Base-by-base conservation (phyloP, 53 echinoderm and acorn worm species). In the Zoroaster sp. region DNA sequence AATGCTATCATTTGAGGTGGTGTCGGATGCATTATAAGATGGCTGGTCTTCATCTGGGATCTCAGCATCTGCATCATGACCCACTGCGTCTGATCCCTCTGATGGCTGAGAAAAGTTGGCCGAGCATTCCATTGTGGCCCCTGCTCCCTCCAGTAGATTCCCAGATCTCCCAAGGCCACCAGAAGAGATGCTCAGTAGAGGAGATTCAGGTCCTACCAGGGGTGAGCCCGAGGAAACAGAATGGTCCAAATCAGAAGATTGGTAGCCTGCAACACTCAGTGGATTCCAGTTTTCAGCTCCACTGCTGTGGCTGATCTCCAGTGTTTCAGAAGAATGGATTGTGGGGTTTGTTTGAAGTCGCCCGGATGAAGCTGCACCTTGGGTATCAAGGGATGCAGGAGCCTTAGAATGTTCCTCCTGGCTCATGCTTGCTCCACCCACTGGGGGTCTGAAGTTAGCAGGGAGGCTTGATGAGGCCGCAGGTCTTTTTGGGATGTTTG, bases 391-490 rank as follows among this genome's bases (percentile, higher is more conserved):
- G 20, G 20, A 55, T 28, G 49, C 14, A 20, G 38, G 6, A 38
- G 35, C 52, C 33, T 78, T 21, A 78, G 37, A 4, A 32, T 51
- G 7, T 25, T 34, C 75, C 35, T 46, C 44, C 21, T 14, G 78
- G 54, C 55, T 40, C 20, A 13, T 20, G 41, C 4, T 78, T 39
- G 59, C 78, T 40, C 44, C 78, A 18, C 53, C 40, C 18, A 39
- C 38, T 1, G 68, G 78, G 21, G 89, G 81, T 72, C 82, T 51
- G 77, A 89, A 89, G 81, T 89, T 89, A n/a, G 89, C 89, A 39
- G 89, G 89, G 7, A 89, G 44, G 83, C 83, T 70, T 40, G 72
- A 38, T 17, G 81, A 43, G 1, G 40, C 40, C 0, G n/a, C 33
- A 4, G 43, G n/a, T 18, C 38, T 76, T 12, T 66, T 15, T 3